Percentiles rank a stretch among this genome's conserved stretches.
phyloP scores from a whole-genome alignment of 92 coral and sea anemone genomes.

The Siderastrea siderea region DNA sequence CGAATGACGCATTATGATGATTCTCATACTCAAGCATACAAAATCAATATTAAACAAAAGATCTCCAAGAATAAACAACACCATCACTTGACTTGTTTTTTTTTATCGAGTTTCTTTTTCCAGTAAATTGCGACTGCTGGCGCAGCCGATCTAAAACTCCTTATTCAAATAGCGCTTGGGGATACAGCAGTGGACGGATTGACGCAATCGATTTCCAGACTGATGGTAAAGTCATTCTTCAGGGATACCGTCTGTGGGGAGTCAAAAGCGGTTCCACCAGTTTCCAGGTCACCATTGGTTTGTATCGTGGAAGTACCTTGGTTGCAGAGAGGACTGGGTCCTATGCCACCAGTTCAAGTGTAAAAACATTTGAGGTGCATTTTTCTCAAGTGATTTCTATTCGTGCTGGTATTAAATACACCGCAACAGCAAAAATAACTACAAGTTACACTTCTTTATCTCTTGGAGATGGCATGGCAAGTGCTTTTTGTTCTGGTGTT shows the following conservation, averaged over 20 bases:
- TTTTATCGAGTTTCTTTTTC: not conserved
- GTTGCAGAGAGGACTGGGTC: slow-evolving; percentile 53
- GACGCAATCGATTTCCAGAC: slow-evolving; percentile 10
- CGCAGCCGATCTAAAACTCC: not conserved
- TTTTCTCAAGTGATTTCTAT: slow-evolving; percentile 16
- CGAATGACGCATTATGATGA: no score
- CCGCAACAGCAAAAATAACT: slow-evolving; percentile 32
- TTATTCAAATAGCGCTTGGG: no score
- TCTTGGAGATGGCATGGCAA: not conserved
- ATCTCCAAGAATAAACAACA: no score
- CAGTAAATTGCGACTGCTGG: slow-evolving; percentile 42
- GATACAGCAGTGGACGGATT: not conserved
- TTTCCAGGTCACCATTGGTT: slow-evolving; percentile 30
- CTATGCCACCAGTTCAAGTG: slow-evolving; percentile 22
- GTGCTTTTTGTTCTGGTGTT: slow-evolving; percentile 18
- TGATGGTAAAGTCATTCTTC: not conserved
- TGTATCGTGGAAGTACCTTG: slow-evolving; percentile 44
- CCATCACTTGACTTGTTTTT: no score
- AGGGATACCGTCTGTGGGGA: slow-evolving; percentile 13
- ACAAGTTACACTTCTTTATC: not conserved
- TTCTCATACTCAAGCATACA: no score
- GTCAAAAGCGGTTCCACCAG: slow-evolving; percentile 5
- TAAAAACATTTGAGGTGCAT: slow-evolving; percentile 43
- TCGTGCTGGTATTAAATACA: slow-evolving; percentile 38
- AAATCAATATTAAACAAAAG: no score